phyloP scores from a whole-genome alignment of 1,140 invertebrate species.

The Acromyrmex charruanus region DNA sequence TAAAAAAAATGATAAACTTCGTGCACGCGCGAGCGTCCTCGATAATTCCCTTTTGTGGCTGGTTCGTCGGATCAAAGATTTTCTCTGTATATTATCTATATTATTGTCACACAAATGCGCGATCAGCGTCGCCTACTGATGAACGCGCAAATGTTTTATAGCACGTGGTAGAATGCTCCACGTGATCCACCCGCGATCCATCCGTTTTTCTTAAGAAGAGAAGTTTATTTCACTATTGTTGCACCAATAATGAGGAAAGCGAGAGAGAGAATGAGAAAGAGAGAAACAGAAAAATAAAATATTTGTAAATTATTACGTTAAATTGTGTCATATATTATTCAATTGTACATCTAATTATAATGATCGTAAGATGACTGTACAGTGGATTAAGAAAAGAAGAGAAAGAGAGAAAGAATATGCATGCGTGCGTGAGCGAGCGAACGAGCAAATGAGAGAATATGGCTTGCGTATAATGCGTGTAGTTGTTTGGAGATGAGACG shows the following conservation, averaged over 20 bases:
- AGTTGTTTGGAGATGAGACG: constrained; percentile 73
- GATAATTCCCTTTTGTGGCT: constrained; percentile 74
- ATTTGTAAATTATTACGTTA: constrained; percentile 44
- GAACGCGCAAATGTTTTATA: constrained; percentile 30
- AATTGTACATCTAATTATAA: constrained; percentile 69
- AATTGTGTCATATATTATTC: constrained; percentile 61
- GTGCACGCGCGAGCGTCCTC: constrained; percentile 64
- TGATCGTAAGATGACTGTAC: constrained; percentile 42
- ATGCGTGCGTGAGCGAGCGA: constrained; percentile 37
- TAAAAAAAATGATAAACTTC: constrained; percentile 55
- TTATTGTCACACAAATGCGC: constrained; percentile 52
- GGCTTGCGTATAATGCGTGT: constrained; percentile 55
- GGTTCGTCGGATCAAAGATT: constrained; percentile 82
- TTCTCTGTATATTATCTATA: constrained; percentile 71
- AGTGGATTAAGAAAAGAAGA: constrained; percentile 33
- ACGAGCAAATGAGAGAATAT: constrained; percentile 52
- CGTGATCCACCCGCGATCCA: constrained; percentile 55
- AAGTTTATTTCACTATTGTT: constrained; percentile 73
- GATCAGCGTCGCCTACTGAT: constrained; percentile 42
- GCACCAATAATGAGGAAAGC: constrained; percentile 51
- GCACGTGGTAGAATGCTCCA: constrained; percentile 28
- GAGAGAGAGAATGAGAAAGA: constrained; percentile 43
- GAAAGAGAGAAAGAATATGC: constrained; percentile 34
- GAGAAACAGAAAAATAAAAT: constrained; percentile 27
- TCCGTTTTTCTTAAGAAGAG: constrained; percentile 67